Evolutionary conservation across 2,797 vertebrate species (phyloP), one percentile per base, ranked within the genome.

Genomic region (Dryobates pubescens): DNA sequence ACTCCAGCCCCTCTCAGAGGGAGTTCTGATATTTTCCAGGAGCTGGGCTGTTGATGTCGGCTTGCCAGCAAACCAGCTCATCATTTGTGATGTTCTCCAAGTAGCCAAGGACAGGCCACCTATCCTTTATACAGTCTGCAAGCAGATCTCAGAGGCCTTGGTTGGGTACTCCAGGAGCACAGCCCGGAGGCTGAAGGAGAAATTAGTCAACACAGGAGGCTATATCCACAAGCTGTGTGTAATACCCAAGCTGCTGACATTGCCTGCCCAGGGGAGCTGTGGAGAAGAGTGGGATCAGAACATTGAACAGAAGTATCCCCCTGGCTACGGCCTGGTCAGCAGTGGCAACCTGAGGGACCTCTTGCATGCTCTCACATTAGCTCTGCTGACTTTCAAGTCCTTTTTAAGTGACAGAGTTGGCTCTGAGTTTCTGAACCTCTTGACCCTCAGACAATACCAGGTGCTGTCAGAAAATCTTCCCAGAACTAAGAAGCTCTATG

Each of bases 11-110:
- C 58, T 67, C 81, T 78, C 71, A 36, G 54, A 16, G 26, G 96
- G 96, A 64, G 29, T 93, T 61, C 70, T 97, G 82, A 91, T 97
- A 59, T 22, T 97, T 82, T 97, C 96, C 24, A 95, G 94, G 90
- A 97, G 97, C 89, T 98, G 97, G 97, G 97, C 97, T 61, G 90
- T 96, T 79, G 96, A 97, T 24, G 47, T 97, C 18, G 63, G 82
- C 49, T 73, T 95, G 76, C 27, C 63, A 72, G 88, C 76, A 54
- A 86, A 96, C 9, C n/a, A 13, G 17, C 47, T 26, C 29, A 86
- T 97, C 68, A 47, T 97, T 63, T 97, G 95, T 77, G 97, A 98
- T 26, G 85, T 77, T 47, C 89, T 98, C 30, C 63, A 97, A 29
- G 67, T 97, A 70, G 69, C 79, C 13, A 4, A 57, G 57, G 30